Conservation (phyloP, 2,113 vertebrate genomes). For the Micronycteris hirsuta region DNA sequence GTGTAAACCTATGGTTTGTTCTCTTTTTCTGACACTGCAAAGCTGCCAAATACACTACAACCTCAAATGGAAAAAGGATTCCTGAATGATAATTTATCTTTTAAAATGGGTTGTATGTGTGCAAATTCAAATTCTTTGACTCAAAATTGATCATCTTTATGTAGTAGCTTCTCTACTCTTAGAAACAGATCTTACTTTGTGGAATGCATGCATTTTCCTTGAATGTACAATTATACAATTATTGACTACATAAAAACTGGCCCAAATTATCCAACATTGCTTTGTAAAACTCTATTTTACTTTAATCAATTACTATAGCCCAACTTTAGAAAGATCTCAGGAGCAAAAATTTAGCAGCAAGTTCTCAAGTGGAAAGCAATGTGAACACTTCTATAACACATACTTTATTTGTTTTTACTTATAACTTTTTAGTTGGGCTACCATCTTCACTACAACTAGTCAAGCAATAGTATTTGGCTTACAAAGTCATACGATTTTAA, state of each 20-base stretch:
- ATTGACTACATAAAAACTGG: neutral
- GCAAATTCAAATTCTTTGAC: neutral
- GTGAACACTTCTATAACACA: neutral
- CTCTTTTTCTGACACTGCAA: neutral
- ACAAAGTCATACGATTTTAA: neutral
- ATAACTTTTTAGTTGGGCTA: neutral
- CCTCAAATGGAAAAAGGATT: neutral
- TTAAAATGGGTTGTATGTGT: neutral
- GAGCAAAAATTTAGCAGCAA: neutral
- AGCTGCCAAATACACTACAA: neutral
- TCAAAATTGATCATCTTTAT: neutral
- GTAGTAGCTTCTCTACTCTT: neutral
- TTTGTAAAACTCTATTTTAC: neutral
- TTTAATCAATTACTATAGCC: neutral
- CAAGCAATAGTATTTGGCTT: neutral
- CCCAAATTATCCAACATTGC: neutral
- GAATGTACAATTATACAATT: neutral
- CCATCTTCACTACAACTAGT: neutral
- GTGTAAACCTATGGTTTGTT: neutral
- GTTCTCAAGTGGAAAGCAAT: neutral
- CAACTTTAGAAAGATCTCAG: neutral
- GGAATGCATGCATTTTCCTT: neutral
- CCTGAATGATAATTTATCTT: neutral
- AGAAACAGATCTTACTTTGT: neutral
- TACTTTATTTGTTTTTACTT: neutral